Conservation (phyloP, 2,797 vertebrate species). For the Macroramphosus scolopax region DNA sequence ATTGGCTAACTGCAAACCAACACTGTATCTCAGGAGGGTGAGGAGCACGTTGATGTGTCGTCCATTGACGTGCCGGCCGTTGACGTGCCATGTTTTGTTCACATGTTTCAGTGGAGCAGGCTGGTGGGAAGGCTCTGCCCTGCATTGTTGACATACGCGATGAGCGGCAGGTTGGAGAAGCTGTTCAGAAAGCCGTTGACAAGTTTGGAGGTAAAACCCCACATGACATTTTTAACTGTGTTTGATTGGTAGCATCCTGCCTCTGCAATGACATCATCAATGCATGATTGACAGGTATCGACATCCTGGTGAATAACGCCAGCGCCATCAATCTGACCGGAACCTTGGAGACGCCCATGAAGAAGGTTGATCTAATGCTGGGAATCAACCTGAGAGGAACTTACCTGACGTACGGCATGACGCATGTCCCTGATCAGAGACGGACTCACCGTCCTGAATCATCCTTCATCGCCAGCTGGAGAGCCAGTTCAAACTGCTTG, state of each 20-base stretch:
- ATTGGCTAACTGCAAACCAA: not conserved
- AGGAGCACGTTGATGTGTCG: no score
- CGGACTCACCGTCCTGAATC: no score
- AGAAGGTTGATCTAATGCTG: constrained; percentile 96
- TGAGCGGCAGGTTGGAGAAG: constrained; percentile 85
- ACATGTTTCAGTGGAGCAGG: constrained; percentile 83
- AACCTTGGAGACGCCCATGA: constrained; percentile 88
- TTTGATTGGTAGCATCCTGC: not conserved
- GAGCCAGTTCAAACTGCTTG: not conserved
- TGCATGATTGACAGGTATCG: constrained; percentile 83
- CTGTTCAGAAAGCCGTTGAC: constrained; percentile 85
- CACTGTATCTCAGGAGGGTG: constrained; percentile 83
- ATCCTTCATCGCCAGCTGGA: no score
- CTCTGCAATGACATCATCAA: constrained; percentile 12
- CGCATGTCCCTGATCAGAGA: not conserved
- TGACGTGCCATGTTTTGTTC: not conserved
- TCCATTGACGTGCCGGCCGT: not conserved
- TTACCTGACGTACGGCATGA: constrained; percentile 85
- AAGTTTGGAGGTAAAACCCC: constrained; percentile 87
- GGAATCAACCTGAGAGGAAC: constrained; percentile 92
- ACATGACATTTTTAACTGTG: not conserved
- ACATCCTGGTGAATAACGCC: constrained; percentile 97
- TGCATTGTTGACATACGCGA: constrained; percentile 93
- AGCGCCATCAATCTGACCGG: constrained; percentile 94
- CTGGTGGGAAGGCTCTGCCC: constrained; percentile 88